Evolutionary conservation across 2,113 vertebrate species (phyloP).

Genomic region (Bambusicola thoracicus): DNA sequence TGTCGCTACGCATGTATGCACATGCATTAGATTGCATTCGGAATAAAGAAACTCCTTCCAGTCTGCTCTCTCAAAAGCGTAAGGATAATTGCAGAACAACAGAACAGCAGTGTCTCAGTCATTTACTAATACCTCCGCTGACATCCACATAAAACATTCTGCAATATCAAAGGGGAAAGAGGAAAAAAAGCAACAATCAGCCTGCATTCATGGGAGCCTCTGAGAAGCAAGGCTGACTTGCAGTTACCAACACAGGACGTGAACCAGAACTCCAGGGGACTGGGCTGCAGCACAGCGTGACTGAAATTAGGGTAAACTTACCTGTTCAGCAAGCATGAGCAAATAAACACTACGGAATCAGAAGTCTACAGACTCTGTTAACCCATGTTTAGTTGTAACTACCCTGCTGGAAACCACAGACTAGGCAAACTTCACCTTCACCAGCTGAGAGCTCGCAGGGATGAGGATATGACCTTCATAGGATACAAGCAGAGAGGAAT

Average conservation of each 20-base stretch:
- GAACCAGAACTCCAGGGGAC: neutral
- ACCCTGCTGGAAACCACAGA: neutral
- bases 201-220: neutral
- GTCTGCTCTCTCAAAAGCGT: neutral
- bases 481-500: neutral
- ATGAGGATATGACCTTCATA: neutral
- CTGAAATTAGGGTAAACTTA: neutral
- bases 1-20: neutral
- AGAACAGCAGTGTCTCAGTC: neutral
- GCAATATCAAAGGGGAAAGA: neutral
- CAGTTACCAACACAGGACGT: neutral
- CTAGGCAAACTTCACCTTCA: neutral
- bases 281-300: neutral
- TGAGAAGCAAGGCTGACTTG: neutral
- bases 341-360: neutral
- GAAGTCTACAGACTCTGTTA: neutral
- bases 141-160: neutral
- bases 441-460: neutral
- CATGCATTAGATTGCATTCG: neutral
- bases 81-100: neutral
- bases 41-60: neutral
- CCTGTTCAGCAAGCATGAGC: accelerated
- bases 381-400: neutral
- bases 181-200: neutral
- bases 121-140: neutral